phyloP scores from a whole-genome alignment of 2,113 vertebrate species.

The Clarias macrocephalus region DNA sequence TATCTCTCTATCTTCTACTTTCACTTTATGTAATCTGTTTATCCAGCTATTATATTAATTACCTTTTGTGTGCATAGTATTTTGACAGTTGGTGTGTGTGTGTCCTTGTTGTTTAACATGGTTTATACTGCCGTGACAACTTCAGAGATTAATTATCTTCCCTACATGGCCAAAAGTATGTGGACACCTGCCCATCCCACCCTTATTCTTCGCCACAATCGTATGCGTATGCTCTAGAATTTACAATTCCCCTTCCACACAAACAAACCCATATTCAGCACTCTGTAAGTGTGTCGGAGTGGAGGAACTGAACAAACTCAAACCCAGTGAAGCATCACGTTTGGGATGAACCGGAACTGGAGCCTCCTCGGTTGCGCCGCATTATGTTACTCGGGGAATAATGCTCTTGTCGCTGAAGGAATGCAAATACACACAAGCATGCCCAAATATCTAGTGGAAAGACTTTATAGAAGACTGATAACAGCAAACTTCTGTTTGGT shows the following conservation, averaged over 20 bases:
- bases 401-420: not conserved
- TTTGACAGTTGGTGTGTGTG: not conserved
- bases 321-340: too few species aligned
- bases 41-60: not conserved
- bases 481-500: not conserved
- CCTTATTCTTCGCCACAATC: not conserved
- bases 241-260: too few species aligned
- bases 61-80: not conserved
- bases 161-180: not conserved
- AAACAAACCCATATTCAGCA: too few species aligned
- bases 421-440: not conserved
- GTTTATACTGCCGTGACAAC: not conserved
- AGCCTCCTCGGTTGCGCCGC: not conserved
- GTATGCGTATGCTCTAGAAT: too few species aligned
- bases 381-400: too few species aligned
- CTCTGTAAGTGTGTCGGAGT: too few species aligned
- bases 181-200: not conserved
- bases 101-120: not conserved
- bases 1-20: not conserved
- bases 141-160: not conserved
- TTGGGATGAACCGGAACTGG: not conserved
- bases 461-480: not conserved
- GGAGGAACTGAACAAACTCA: not conserved
- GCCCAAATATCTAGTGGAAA: not conserved
- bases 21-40: not conserved